Conservation (phyloP, 2,113 vertebrate species). For the Lota lota region DNA sequence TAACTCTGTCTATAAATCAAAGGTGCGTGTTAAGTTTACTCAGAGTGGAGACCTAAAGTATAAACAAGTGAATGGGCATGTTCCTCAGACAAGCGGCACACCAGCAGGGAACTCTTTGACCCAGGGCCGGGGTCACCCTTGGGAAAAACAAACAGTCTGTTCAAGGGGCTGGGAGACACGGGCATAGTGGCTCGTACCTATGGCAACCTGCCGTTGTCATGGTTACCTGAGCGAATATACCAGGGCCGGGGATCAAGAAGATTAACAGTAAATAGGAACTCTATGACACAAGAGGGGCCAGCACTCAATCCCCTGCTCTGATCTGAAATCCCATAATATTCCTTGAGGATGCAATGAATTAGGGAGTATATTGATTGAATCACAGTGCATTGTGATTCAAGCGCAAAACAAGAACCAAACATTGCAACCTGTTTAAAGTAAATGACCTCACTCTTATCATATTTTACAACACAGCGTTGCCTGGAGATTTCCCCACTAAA, state of each 20-base stretch:
- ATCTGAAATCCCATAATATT: conserved; percentile 14
- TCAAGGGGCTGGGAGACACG: conserved; percentile 25
- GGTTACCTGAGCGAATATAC: conserved; percentile 48
- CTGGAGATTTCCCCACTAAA: neutral
- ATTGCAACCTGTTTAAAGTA: neutral
- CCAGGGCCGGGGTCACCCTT: conserved; percentile 39
- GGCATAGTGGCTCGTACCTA: conserved; percentile 41
- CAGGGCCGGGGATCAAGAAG: conserved; percentile 31
- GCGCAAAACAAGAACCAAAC: neutral
- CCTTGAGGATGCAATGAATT: neutral
- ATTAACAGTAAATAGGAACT: conserved; percentile 46
- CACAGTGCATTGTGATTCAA: too few species aligned
- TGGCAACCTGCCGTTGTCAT: conserved; percentile 52
- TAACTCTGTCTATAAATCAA: conserved; percentile 20
- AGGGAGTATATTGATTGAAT: too few species aligned
- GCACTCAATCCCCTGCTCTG: neutral
- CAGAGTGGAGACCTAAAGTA: conserved; percentile 36
- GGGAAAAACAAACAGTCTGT: conserved; percentile 66
- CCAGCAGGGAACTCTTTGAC: conserved; percentile 38
- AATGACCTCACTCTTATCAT: neutral
- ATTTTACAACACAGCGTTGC: neutral
- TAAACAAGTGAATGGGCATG: conserved; percentile 30
- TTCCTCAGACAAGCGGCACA: conserved; percentile 23
- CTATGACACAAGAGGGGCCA: conserved; percentile 39
- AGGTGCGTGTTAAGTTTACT: conserved; percentile 19